phyloP scores from a whole-genome alignment of 2,797 vertebrate genomes.

The Myripristis murdjan region DNA sequence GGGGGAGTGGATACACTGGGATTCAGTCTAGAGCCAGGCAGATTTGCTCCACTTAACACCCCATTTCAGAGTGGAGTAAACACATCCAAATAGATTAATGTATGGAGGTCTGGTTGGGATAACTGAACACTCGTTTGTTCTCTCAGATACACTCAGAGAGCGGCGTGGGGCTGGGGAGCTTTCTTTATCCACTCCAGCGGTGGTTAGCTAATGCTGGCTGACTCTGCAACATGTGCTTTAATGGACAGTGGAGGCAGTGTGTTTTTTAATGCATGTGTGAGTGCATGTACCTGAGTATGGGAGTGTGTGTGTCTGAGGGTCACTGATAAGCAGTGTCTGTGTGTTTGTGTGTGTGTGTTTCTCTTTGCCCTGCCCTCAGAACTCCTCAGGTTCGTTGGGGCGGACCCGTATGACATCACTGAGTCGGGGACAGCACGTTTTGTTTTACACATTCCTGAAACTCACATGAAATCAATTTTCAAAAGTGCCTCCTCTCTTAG shows the following conservation, averaged over 20 bases:
- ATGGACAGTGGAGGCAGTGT: conserved; percentile 50
- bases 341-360: conserved; percentile 1
- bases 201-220: conserved; percentile 29
- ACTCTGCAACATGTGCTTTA: conserved; percentile 42
- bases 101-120: conserved; percentile 30
- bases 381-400: conserved; percentile 47
- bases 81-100: conserved; percentile 72
- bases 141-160: conserved; percentile 38
- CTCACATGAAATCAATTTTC: conserved; percentile 94
- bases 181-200: conserved; percentile 64
- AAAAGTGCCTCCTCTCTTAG: conserved; percentile 85
- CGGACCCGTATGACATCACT: conserved; percentile 85
- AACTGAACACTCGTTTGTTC: conserved; percentile 48
- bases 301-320: conserved; percentile 5
- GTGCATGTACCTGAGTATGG: conserved; percentile 10
- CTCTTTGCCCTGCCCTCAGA: background rate
- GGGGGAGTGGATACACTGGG: conserved; percentile 72
- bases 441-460: conserved; percentile 93
- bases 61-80: conserved; percentile 77
- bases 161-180: conserved; percentile 45
- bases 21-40: conserved; percentile 63
- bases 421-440: conserved; percentile 85
- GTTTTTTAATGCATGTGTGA: conserved; percentile 16
- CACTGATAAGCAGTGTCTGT: background rate
- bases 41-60: conserved; percentile 81